phyloP scores from a whole-genome alignment of 2,888 invertebrate species.

The Leptinotarsa haldemani region DNA sequence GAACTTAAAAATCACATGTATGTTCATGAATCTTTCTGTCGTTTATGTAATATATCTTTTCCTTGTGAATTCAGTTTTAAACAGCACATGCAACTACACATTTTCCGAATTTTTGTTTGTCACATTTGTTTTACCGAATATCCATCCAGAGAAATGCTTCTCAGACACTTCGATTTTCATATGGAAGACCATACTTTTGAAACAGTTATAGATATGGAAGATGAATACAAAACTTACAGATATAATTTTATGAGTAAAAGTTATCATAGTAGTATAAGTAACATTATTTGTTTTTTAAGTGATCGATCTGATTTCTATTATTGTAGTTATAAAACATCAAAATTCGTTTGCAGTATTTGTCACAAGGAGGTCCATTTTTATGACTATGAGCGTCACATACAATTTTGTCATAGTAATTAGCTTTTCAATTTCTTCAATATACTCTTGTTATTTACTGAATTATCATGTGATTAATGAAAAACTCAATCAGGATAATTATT shows the following conservation, averaged over 20 bases:
- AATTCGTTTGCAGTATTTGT: conserved; percentile 54
- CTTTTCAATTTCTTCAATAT: background rate
- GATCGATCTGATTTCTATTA: conserved; percentile 46
- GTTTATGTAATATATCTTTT: conserved; percentile 52
- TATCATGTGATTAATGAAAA: too few species aligned
- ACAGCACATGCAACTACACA: conserved; percentile 53
- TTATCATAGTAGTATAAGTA: conserved; percentile 49
- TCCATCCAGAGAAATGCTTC: conserved; percentile 48
- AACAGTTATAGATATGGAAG: conserved; percentile 56
- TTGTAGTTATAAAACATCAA: conserved; percentile 46
- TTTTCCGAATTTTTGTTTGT: conserved; percentile 53
- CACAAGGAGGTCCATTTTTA: conserved; percentile 49
- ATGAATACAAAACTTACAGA: conserved; percentile 48
- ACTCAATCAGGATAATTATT: too few species aligned
- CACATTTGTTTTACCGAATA: conserved; percentile 54
- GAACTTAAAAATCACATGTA: conserved; percentile 53
- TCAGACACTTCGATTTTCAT: conserved; percentile 53
- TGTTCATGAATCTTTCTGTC: conserved; percentile 52
- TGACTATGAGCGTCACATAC: conserved; percentile 53
- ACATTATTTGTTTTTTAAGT: conserved; percentile 51
- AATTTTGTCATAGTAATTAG: conserved; percentile 45
- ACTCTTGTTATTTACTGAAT: too few species aligned
- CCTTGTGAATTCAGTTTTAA: conserved; percentile 45
- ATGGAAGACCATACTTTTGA: conserved; percentile 53
- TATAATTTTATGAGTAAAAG: conserved; percentile 43